phyloP scores from a whole-genome alignment of 1,140 invertebrate genomes.

The Whitmania pigra region DNA sequence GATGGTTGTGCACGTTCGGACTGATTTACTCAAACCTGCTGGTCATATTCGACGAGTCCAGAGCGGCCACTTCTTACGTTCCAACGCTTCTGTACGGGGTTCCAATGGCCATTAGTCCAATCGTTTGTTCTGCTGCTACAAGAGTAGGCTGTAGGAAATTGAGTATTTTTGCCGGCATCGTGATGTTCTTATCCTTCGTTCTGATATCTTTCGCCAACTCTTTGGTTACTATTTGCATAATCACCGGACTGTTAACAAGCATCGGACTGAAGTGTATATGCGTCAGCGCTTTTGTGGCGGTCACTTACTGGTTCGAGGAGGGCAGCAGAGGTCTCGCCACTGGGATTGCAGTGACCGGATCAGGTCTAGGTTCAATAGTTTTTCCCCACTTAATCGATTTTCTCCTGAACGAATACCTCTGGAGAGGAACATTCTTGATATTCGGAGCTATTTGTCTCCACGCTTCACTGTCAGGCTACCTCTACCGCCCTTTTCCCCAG shows the following conservation, averaged over 20 bases:
- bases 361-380: constrained; percentile 67
- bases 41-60: constrained; percentile 62
- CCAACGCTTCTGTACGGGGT: constrained; percentile 22
- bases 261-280: constrained; percentile 73
- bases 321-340: constrained; percentile 70
- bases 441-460: constrained; percentile 19
- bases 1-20: constrained; percentile 24
- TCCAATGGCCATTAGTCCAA: constrained; percentile 49
- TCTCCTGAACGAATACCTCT: constrained; percentile 53
- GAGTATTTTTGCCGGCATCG: constrained; percentile 62
- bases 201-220: constrained; percentile 61
- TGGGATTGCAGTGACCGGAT: constrained; percentile 75
- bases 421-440: constrained; percentile 52
- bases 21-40: constrained; percentile 52
- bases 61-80: constrained; percentile 58
- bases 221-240: constrained; percentile 60
- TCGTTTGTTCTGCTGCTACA: constrained; percentile 68
- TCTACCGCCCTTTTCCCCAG: constrained; percentile 14
- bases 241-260: constrained; percentile 69
- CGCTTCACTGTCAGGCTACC: constrained; percentile 8
- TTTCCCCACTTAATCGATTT: constrained; percentile 50
- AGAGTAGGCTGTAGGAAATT: constrained; percentile 74
- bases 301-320: constrained; percentile 72
- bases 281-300: constrained; percentile 69
- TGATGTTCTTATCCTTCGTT: constrained; percentile 61